Base-by-base conservation (phyloP, 2,888 invertebrate species). In the Hirudinaria manillensis region DNA sequence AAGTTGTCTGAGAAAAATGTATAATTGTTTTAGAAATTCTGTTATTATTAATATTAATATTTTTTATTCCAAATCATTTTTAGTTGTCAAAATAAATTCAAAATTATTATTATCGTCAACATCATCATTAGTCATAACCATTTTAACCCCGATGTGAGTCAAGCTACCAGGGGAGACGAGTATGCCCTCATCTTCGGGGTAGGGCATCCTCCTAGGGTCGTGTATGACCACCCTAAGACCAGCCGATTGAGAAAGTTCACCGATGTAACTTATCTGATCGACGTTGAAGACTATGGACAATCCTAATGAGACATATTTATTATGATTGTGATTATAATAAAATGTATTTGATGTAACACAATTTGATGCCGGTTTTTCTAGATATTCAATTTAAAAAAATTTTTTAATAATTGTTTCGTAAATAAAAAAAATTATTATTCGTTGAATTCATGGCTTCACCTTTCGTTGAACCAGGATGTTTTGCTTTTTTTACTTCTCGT, bases 181-280 rank as follows among this genome's bases (percentile, higher is more conserved):
- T 16, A 78, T 66, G 36, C 78, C 78, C 45, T 78, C 78, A 65
- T 78, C 78, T 45, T 78, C 76, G 13, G 78, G 78, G 68, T 77
- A 78, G 27, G 78, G 77, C 73, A 77, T 75, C 21, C 68, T 53
- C 3, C 61, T 70, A 55, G 76, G 78, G 29, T 72, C 56, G 55
- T 78, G 77, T n/a, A 78, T 53, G 61, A 78, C 78, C 29, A 78
- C 36, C 24, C 78, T 77, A n/a, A 76, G 16, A 2, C 78, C 78
- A 4, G 78, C 78, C 2, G 77, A 76, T 53, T 78, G 77, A 34
- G 74, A 77, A n/a, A 76, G 68, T 36, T 72, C 72, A n/a, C 72
- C 61, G 29, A 77, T 61, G 36, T 78, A 78, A 7, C 76, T 71
- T n/a, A 76, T 75, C 73, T 78, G 78, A 65, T 76, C 65, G 36